Base-by-base conservation (phyloP, 2,888 invertebrate species). In the Matsumyia berberina region DNA sequence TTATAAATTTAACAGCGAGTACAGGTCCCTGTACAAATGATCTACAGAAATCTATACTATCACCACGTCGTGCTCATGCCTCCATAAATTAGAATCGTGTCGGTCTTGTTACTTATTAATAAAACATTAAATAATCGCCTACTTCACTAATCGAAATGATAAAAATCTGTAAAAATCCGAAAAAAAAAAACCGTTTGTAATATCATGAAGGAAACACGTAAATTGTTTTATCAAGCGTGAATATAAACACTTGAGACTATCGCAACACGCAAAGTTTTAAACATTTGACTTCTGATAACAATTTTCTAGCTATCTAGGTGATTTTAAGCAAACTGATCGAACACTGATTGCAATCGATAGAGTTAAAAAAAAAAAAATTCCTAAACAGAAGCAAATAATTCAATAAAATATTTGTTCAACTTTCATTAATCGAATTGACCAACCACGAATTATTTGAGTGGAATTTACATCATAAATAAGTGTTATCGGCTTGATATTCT, bases 381-480 rank as follows among this genome's bases (percentile, higher is more conserved):
- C 1, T 9, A 29, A 8, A 11, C 58, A 70, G 35, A 17, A 35
- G 49, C 7, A 17, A 46, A 29, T 15, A 29, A 5, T 37, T n/a
- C 6, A 58, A 37, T 39, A 58, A 66, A 51, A 11, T 31, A n/a
- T 12, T 39, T 31, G 19, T 33, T 37, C 17, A 0, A 29, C 8
- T 44, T 17, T 2, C 15, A 55, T 55, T 33, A 3, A 33, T 33
- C 29, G 11, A 35, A 15, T n/a, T 33, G 39, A 60, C 51, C 51
- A 70, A 72, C 60, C 33, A 60, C 60, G 42, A 51, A 72, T 5
- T 31, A 19, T 17, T 72, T 33, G 12, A 29, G 12, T 51, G 33
- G 42, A 29, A 70, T 70, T 46, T 24, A 4, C 31, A 60, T 33
- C 33, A 53, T 42, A 51, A 49, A 17, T 31, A 17, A 0, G 11